A percentile compares a stretch with the other conserved stretches of the same genome.
Evolutionary conservation across 2,113 vertebrate species (phyloP).

Genomic region (Anguilla japonica): DNA sequence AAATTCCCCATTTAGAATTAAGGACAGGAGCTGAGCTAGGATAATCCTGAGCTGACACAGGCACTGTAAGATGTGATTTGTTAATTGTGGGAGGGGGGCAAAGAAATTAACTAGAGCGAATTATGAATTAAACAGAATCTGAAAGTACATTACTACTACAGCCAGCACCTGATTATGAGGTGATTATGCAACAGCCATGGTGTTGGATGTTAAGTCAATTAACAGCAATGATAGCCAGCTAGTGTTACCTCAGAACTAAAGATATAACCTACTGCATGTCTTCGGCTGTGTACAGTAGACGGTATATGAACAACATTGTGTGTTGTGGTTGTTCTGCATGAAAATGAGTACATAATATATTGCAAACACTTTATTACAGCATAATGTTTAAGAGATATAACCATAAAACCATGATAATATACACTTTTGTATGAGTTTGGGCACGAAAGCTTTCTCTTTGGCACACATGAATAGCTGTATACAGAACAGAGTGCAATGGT

Average conservation of each 20-base stretch:
- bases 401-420: no score
- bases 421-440: no score
- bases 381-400: no score
- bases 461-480: no score
- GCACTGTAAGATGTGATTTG: not conserved
- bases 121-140: not conserved
- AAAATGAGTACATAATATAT: not conserved
- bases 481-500: not conserved
- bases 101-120: not conserved
- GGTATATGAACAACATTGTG: not conserved
- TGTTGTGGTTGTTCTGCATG: not conserved
- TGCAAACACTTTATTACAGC: no score
- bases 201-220: not conserved
- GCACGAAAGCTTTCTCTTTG: no score
- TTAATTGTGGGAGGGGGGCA: not conserved
- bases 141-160: not conserved
- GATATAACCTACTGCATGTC: not conserved
- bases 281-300: not conserved
- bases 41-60: not conserved
- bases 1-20: not conserved
- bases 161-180: not conserved
- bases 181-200: not conserved
- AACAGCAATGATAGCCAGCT: not conserved
- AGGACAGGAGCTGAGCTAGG: not conserved
- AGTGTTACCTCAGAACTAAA: not conserved